Base-by-base conservation (phyloP, 1,140 invertebrate genomes). In the Halesus radiatus region DNA sequence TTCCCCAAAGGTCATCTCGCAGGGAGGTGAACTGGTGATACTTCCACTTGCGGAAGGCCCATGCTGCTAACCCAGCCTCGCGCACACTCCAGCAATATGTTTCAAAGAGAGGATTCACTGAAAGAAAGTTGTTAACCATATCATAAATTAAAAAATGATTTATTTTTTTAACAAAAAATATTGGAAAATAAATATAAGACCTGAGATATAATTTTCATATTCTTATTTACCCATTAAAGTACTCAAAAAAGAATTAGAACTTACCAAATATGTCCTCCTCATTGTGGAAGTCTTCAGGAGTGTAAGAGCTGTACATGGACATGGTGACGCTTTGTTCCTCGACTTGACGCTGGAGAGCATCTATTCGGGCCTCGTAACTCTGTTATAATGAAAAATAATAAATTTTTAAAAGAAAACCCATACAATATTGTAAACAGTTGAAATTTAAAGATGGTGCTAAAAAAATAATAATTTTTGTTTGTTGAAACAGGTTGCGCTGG, bases 1-100 rank as follows among this genome's bases (percentile, higher is more conserved):
- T 99, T 53, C 98, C 98, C 98, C 99, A 99, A 7, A 99, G 92
- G 90, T 99, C 98, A 90, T 99, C 98, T 80, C 98, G 90, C 22
- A 99, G 92, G 37, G 97, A 99, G 16, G 98, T 99, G 88, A 99
- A 99, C 90, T 99, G 98, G 90, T 99, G 98, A 87, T 97, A 98
- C 87, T 98, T 97, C 98, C 99, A 99, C 90, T 99, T 99, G 85
- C 95, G 92, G 92, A 97, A 98, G 15, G 95, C 96, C 94, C 95
- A 97, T 56, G 94, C 93, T n/a, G 97, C 97, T 84, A 99, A 88
- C 80, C 97, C 95, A 87, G 95, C 97, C 87, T 99, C 97, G 80
- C 95, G 93, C 84, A 98, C 97, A 73, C 93, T 95, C 98, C 98
- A 99, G 89, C 96, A 97, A 90, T 97, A 96, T 92, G 95, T 95